Conservation (phyloP, 2,797 vertebrate species). For the Sardinella longiceps region DNA sequence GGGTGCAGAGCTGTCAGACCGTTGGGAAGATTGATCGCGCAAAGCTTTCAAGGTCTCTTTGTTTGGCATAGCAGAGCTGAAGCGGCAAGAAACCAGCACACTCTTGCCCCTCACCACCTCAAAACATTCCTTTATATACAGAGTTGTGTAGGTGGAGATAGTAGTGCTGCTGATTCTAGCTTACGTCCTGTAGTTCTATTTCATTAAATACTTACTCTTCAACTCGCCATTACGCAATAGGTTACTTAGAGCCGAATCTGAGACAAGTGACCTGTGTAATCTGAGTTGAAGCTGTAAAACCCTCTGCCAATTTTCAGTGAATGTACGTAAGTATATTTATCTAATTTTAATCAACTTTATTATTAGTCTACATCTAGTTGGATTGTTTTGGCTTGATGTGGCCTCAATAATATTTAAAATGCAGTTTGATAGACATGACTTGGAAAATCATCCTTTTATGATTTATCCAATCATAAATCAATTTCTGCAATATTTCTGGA, state of each 20-base stretch:
- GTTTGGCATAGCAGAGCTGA: conserved; percentile 98
- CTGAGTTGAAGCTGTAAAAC: no score
- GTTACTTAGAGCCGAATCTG: no score
- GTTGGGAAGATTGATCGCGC: conserved; percentile 99
- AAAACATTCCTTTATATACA: conserved; percentile 29
- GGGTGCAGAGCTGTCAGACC: conserved; percentile 99
- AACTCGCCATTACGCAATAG: neutral
- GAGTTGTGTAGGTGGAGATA: neutral
- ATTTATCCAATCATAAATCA: no score
- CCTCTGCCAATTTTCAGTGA: no score
- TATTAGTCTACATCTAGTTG: no score
- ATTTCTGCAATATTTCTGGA: no score
- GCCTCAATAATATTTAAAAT: no score
- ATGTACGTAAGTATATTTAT: no score
- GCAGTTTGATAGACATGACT: no score
- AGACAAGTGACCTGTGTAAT: neutral
- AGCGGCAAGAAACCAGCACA: conserved; percentile 70
- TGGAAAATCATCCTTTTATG: no score
- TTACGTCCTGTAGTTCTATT: neutral
- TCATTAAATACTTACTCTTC: neutral
- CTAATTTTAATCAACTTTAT: no score
- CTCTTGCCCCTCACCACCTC: conserved; percentile 66
- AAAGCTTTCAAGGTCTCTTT: conserved; percentile 96
- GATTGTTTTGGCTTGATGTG: no score
- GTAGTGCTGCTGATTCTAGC: neutral